Evolutionary conservation across 2,797 vertebrate species (phyloP).

Genomic region (Euthynnus affinis): DNA sequence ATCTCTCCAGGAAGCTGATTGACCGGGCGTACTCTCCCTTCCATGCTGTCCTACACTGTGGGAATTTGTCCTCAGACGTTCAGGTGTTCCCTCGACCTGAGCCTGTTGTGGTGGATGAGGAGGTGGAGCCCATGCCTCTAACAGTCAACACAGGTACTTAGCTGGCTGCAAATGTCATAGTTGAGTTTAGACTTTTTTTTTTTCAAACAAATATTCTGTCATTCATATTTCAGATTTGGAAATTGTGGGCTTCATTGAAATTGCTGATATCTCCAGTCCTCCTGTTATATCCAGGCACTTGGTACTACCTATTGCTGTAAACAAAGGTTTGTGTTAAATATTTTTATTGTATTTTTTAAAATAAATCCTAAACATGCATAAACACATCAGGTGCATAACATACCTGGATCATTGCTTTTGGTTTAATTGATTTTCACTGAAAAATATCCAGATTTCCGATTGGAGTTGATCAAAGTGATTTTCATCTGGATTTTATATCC

Average conservation of each 20-base stretch:
- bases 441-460: background rate
- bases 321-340: constrained; percentile 89
- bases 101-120: constrained; percentile 93
- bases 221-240: constrained; percentile 90
- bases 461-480: no score
- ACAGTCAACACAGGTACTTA: constrained; percentile 91
- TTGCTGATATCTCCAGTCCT: constrained; percentile 97
- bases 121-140: constrained; percentile 94
- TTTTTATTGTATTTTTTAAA: background rate
- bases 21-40: constrained; percentile 97
- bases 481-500: no score
- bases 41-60: constrained; percentile 96
- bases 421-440: background rate
- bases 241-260: constrained; percentile 98
- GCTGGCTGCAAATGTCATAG: background rate
- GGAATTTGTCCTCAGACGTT: constrained; percentile 95
- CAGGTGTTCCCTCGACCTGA: constrained; percentile 98
- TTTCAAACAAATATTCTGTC: background rate
- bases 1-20: constrained; percentile 91
- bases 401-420: background rate
- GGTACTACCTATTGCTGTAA: constrained; percentile 96
- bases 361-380: background rate
- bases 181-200: background rate
- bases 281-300: constrained; percentile 97
- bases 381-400: background rate